Evolutionary conservation across 2,888 invertebrate species (phyloP).

Genomic region (Hipparchia sbordonii): DNA sequence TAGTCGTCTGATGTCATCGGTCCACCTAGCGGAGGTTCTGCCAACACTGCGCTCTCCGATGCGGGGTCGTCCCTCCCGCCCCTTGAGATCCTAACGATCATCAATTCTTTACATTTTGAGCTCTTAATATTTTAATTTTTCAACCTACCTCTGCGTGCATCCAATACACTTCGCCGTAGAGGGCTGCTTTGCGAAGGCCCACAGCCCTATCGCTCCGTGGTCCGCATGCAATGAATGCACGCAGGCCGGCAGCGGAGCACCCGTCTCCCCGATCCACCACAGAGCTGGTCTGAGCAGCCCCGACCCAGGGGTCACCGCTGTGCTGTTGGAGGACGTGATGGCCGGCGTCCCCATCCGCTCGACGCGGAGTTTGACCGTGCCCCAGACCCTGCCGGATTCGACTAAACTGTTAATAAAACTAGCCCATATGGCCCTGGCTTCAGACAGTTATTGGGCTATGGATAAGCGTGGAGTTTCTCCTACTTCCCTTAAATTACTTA

Average conservation of each 20-base stretch:
- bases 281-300: constrained; percentile 57
- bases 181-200: constrained; percentile 91
- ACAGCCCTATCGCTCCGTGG: constrained; percentile 90
- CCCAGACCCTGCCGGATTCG: constrained; percentile 20
- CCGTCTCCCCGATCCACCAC: constrained; percentile 72
- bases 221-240: constrained; percentile 91
- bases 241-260: constrained; percentile 86
- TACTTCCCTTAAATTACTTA: too few species aligned
- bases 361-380: constrained; percentile 85
- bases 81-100: too few species aligned
- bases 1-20: too few species aligned
- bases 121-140: background rate
- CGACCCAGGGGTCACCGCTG: constrained; percentile 43
- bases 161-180: constrained; percentile 87
- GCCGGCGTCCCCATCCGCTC: constrained; percentile 65
- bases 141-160: constrained; percentile 87
- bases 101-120: too few species aligned
- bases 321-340: constrained; percentile 54
- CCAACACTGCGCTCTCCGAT: too few species aligned
- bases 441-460: too few species aligned
- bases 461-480: too few species aligned
- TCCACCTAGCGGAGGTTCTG: too few species aligned
- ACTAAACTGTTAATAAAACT: constrained; percentile 27
- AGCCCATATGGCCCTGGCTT: background rate
- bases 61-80: too few species aligned